Evolutionary conservation across 2,113 vertebrate species (phyloP), one percentile per base, ranked within the genome.

Genomic region (Tragelaphus imberbis): DNA sequence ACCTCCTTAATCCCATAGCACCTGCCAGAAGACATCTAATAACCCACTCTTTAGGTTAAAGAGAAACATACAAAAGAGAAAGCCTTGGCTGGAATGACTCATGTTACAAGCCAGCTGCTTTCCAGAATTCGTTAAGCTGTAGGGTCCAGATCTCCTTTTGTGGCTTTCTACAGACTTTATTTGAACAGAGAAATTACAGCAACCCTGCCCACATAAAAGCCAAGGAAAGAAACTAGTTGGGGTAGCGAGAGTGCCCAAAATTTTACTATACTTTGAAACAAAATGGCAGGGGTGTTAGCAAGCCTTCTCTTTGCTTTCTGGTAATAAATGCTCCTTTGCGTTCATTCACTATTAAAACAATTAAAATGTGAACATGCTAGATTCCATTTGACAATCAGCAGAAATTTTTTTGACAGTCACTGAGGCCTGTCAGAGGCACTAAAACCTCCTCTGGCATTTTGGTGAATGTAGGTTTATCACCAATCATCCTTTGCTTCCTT

Each of bases 81-180:
- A 81, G 93, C 84, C 59, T 28, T 75, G 86, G 36, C 90, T 86
- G 91, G 88, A 44, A 59, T 68, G 97, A 97, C 98, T 99, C 98
- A 0, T 33, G 91, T 99, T 99, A 97, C 99, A 98, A 79, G 89
- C 96, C 99, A 99, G 98, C 99, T 99, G 99, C 98, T 98, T 75
- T 2, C 95, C 81, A 89, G 56, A 96, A 94, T 98, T 75, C 98
- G 7, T 98, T 97, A 88, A 96, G 88, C 97, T 98, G 96, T 36
- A 86, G 61, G 90, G 95, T 98, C 92, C 97, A 88, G 97, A 81
- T 96, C 86, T 2, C 94, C 95, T 95, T 98, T 58, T 98, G 98
- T 97, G 97, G 79, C 95, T 98, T 97, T 97, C 93, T 97, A 88
- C 8, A 8, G 97, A 96, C 75, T 93, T 98, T 96, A 96, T 98